Evolutionary conservation across 2,113 vertebrate genomes (phyloP).

Genomic region (Reinhardtius hippoglossoides): DNA sequence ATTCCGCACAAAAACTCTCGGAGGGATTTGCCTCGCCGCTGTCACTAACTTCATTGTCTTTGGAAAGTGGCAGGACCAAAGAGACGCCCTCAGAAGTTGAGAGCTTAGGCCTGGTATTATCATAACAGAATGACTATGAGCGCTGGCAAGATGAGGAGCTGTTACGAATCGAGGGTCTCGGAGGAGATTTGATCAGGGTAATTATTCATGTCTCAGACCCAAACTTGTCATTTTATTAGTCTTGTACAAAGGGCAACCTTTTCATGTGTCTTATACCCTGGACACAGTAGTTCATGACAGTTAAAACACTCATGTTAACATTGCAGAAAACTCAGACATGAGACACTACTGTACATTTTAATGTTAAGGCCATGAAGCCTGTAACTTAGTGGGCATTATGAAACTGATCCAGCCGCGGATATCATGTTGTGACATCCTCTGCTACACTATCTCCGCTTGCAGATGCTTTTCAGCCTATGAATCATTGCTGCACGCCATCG

Average conservation of each 20-base stretch:
- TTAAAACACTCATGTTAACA: slow-evolving; percentile 42
- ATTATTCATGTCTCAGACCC: slow-evolving; percentile 69
- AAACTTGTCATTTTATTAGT: slow-evolving; percentile 57
- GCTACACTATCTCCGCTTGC: slow-evolving; percentile 54
- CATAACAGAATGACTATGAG: slow-evolving; percentile 73
- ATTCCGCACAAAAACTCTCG: slow-evolving; percentile 75
- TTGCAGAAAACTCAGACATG: slow-evolving; percentile 27
- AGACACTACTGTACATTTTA: slow-evolving; percentile 40
- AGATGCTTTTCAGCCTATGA: slow-evolving; percentile 59
- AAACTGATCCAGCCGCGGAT: slow-evolving; percentile 58
- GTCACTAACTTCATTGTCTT: slow-evolving; percentile 80
- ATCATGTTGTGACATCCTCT: slow-evolving; percentile 64
- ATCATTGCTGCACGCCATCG: slow-evolving; percentile 56
- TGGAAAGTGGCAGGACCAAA: slow-evolving; percentile 80
- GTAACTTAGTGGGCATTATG: slow-evolving; percentile 43
- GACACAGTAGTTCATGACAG: slow-evolving; percentile 37
- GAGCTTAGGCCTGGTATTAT: slow-evolving; percentile 77
- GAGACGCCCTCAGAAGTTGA: slow-evolving; percentile 79
- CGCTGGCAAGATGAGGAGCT: slow-evolving; percentile 78
- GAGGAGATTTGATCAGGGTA: slow-evolving; percentile 74
- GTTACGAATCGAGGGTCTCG: slow-evolving; percentile 69
- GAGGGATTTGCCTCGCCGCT: slow-evolving; percentile 76
- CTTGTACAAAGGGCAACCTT: slow-evolving; percentile 52
- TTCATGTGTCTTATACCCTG: slow-evolving; percentile 13
- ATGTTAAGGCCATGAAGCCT: slow-evolving; percentile 30